Evolutionary conservation across 1,140 invertebrate genomes (phyloP).

Genomic region (Eumeta japonica): DNA sequence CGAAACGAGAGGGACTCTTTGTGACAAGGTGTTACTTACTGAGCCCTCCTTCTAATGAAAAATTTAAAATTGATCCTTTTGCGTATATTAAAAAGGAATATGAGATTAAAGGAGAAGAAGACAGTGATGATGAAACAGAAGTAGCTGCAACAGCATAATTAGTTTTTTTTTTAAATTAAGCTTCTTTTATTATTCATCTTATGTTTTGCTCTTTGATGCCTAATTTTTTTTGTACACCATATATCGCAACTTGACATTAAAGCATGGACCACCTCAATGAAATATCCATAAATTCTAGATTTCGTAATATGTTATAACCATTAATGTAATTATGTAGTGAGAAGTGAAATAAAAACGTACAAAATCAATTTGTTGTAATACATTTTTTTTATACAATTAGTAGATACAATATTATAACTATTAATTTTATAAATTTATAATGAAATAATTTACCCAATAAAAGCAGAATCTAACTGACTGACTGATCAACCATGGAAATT

Average conservation of each 20-base stretch:
- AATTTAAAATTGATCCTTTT: conserved; percentile 66
- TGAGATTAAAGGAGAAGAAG: conserved; percentile 38
- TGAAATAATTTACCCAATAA: too few species aligned
- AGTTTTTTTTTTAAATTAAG: conserved; percentile 17
- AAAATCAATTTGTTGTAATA: conserved; percentile 1
- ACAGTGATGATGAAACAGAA: conserved; percentile 45
- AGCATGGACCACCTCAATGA: too few species aligned
- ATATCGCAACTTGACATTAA: too few species aligned
- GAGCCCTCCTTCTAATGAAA: conserved; percentile 63
- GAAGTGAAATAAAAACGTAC: background rate
- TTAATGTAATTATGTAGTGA: too few species aligned
- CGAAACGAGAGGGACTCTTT: conserved; percentile 65
- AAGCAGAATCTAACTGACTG: too few species aligned
- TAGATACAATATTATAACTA: too few species aligned
- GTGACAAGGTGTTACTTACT: conserved; percentile 62
- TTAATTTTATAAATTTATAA: too few species aligned
- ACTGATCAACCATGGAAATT: too few species aligned
- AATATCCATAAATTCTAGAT: too few species aligned
- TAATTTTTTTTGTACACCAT: too few species aligned
- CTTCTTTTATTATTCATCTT: background rate
- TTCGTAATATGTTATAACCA: too few species aligned
- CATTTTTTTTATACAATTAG: conserved; percentile 1
- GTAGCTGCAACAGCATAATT: conserved; percentile 21
- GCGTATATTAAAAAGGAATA: conserved; percentile 51
- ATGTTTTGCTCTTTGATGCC: too few species aligned